Percentiles rank a stretch among this genome's conserved stretches.
Conservation (phyloP, 2,113 vertebrate genomes). For the Tylochromis polylepis region DNA sequence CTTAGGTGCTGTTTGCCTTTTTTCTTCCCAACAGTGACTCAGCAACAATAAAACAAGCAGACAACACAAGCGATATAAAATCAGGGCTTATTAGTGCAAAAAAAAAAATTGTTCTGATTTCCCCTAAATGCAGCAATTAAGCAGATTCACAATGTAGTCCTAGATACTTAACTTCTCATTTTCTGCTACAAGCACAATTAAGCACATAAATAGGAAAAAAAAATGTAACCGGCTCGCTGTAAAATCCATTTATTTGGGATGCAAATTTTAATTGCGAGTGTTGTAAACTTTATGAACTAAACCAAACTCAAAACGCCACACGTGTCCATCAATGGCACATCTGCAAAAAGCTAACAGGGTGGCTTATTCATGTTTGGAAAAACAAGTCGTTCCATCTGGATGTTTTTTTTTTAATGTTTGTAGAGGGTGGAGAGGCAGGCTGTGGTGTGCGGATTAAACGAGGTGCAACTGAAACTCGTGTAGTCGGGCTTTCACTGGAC, state of each 20-base stretch:
- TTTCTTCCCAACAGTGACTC: neutral
- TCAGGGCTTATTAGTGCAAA: neutral
- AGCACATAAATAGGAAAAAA: neutral
- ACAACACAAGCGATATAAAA: neutral
- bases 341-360: neutral
- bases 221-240: neutral
- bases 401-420: neutral
- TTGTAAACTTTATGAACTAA: neutral
- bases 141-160: neutral
- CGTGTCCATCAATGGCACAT: neutral
- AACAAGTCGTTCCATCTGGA: neutral
- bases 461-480: slow-evolving; percentile 14
- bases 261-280: neutral
- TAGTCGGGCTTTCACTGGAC: slow-evolving; percentile 1
- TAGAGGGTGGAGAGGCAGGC: neutral
- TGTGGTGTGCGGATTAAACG: neutral
- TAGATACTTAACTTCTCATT: neutral
- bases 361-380: neutral
- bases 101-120: neutral
- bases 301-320: neutral
- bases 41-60: neutral
- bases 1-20: neutral
- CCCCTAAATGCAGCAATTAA: neutral
- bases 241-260: neutral
- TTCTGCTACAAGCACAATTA: neutral